Evolutionary conservation across 2,113 vertebrate genomes (phyloP).

Genomic region (Ranitomeya variabilis): DNA sequence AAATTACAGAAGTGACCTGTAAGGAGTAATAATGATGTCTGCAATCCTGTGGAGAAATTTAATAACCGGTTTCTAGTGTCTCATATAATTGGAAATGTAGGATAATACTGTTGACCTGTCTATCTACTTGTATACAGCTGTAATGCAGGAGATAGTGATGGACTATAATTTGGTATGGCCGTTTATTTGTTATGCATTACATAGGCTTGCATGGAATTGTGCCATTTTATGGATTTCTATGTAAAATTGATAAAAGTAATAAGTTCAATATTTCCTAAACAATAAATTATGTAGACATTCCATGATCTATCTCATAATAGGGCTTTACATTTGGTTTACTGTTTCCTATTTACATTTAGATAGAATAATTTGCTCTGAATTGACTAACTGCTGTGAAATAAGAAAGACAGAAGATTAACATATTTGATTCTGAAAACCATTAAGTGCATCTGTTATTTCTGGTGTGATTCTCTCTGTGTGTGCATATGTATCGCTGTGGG

Average conservation of each 20-base stretch:
- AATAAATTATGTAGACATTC: not conserved
- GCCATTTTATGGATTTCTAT: not conserved
- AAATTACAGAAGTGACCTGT: not conserved
- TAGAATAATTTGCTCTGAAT: constrained; percentile 11
- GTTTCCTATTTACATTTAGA: constrained; percentile 28
- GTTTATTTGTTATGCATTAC: not conserved
- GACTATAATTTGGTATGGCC: not conserved
- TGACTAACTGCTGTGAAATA: constrained; percentile 6
- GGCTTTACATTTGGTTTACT: not conserved
- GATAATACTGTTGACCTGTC: not conserved
- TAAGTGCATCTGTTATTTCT: not conserved
- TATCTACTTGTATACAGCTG: not conserved
- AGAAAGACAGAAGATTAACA: not conserved
- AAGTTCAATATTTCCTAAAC: not conserved
- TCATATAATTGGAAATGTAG: not conserved
- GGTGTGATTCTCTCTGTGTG: not conserved
- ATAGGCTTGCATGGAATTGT: not conserved
- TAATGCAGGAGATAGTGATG: not conserved
- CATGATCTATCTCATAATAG: not conserved
- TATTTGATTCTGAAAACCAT: not conserved
- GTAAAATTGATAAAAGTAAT: not conserved
- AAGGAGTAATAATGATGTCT: not conserved
- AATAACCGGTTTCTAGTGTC: not conserved
- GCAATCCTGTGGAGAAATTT: not conserved
- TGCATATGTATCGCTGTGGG: not conserved